phyloP scores from a whole-genome alignment of 2,888 invertebrate genomes.

The Plutella xylostella region DNA sequence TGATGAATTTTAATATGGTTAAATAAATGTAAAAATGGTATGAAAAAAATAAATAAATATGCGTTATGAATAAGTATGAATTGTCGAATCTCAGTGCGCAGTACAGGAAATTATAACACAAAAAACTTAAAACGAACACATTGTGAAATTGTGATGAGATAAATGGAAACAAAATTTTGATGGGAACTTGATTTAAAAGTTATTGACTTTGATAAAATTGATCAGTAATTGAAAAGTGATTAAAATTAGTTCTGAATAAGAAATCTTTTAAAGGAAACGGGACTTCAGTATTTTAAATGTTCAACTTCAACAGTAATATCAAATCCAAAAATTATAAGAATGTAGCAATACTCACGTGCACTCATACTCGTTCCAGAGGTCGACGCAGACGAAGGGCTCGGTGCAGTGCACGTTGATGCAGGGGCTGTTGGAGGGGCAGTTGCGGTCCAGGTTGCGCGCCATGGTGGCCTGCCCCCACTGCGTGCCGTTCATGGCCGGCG shows the following conservation, averaged over 20 bases:
- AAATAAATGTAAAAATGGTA: background rate
- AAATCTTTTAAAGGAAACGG: background rate
- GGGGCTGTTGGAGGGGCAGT: conserved; percentile 95
- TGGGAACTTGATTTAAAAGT: background rate
- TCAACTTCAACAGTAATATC: background rate
- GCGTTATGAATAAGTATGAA: background rate
- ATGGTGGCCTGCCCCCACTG: conserved; percentile 97
- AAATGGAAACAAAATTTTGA: background rate
- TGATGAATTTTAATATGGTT: background rate
- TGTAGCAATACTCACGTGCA: conserved; percentile 87
- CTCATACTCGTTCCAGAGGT: conserved; percentile 98
- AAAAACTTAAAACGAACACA: background rate
- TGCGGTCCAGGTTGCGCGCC: conserved; percentile 90
- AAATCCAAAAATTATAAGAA: background rate
- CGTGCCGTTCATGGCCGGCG: conserved; percentile 94
- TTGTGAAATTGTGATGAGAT: background rate
- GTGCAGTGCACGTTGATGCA: conserved; percentile 95
- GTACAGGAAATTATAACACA: conserved; percentile 2
- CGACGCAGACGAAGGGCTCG: conserved; percentile 94
- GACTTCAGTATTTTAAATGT: background rate
- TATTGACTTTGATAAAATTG: background rate
- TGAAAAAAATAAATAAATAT: conserved; percentile 1
- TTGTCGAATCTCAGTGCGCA: conserved; percentile 43
- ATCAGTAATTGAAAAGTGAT: background rate
- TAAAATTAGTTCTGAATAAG: background rate